phyloP scores from a whole-genome alignment of 2,113 vertebrate species.

The Polypterus senegalus region DNA sequence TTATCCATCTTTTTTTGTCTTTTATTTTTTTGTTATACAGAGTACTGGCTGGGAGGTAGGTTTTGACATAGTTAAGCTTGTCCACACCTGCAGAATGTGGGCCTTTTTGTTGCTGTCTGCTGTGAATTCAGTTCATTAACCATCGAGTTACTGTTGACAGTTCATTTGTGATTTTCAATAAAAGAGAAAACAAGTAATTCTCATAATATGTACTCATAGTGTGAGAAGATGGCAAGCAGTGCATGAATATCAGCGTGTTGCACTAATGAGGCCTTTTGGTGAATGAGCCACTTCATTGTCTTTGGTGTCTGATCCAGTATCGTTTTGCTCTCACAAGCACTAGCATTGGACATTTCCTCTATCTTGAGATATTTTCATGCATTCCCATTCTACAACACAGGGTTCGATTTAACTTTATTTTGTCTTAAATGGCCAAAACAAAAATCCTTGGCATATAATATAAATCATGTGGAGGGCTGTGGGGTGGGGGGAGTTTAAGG shows the following conservation, averaged over 20 bases:
- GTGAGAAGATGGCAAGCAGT: constrained; percentile 63
- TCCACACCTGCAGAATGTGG: constrained; percentile 83
- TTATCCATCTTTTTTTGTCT: constrained; percentile 37
- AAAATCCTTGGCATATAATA: too few species aligned
- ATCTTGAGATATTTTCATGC: constrained; percentile 38
- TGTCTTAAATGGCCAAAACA: background rate
- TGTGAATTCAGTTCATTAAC: constrained; percentile 85
- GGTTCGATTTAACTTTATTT: constrained; percentile 81
- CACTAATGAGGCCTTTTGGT: constrained; percentile 76
- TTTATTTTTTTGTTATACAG: constrained; percentile 89
- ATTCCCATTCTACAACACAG: constrained; percentile 57
- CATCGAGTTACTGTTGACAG: constrained; percentile 54
- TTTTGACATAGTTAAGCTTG: constrained; percentile 81
- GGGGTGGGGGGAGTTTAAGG: too few species aligned
- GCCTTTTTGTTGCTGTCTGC: constrained; percentile 74
- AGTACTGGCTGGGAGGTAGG: constrained; percentile 99
- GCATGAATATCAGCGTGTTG: constrained; percentile 76
- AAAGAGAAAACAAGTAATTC: constrained; percentile 26
- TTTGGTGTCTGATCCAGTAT: constrained; percentile 45
- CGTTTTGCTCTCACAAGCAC: constrained; percentile 51
- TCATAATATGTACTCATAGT: constrained; percentile 10
- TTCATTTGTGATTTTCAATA: constrained; percentile 39
- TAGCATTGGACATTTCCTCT: constrained; percentile 45
- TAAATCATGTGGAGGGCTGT: too few species aligned
- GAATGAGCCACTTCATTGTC: constrained; percentile 75